Evolutionary conservation across 2,797 vertebrate genomes (phyloP).

Genomic region (Avahi laniger): DNA sequence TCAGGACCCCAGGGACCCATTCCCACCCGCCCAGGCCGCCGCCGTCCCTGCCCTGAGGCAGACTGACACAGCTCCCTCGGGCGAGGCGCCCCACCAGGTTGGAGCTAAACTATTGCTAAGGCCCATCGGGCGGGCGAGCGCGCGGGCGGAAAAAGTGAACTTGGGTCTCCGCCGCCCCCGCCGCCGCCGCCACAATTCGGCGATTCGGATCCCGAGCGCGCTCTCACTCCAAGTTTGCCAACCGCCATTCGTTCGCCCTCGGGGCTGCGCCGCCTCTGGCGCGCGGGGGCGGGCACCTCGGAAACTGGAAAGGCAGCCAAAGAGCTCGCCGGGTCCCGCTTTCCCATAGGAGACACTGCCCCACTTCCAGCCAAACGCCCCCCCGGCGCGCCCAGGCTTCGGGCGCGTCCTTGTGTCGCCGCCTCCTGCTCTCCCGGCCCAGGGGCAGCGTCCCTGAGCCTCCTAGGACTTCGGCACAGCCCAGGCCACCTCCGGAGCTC

Average conservation of each 20-base stretch:
- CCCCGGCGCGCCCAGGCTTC: constrained; percentile 57
- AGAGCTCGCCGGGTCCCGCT: constrained; percentile 63
- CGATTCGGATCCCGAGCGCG: neutral
- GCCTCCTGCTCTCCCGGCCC: constrained; percentile 32
- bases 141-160: constrained; percentile 53
- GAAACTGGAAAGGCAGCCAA: constrained; percentile 74
- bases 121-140: neutral
- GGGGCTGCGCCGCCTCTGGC: constrained; percentile 64
- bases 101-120: neutral
- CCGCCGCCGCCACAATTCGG: constrained; percentile 6
- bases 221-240: constrained; percentile 58
- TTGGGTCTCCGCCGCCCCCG: constrained; percentile 24
- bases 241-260: constrained; percentile 59
- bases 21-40: neutral
- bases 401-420: constrained; percentile 31
- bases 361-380: constrained; percentile 67
- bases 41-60: neutral
- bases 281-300: constrained; percentile 73
- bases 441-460: constrained; percentile 20
- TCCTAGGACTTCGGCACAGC: neutral
- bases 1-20: constrained; percentile 54
- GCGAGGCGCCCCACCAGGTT: neutral
- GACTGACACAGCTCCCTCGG: neutral
- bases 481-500: neutral
- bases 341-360: constrained; percentile 73